Conservation (phyloP, 2,797 vertebrate genomes). For the Distichodus sexfasciatus region DNA sequence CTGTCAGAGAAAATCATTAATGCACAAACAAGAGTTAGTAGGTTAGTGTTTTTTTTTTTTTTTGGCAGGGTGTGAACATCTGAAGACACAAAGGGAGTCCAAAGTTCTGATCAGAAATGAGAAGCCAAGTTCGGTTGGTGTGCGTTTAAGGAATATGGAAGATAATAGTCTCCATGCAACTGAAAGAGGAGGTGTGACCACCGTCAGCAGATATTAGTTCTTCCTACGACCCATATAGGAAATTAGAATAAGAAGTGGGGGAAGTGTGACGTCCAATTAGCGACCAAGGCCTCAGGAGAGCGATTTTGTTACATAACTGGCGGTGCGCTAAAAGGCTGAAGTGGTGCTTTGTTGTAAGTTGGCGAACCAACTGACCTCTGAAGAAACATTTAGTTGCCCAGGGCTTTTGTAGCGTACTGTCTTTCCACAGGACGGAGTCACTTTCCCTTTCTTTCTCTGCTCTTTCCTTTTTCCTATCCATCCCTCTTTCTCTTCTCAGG, state of each 20-base stretch:
- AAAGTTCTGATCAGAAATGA: too few species aligned
- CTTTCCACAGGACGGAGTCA: constrained; percentile 30
- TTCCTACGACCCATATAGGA: constrained; percentile 26
- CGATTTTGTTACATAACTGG: constrained; percentile 28
- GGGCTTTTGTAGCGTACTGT: too few species aligned
- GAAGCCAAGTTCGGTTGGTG: too few species aligned
- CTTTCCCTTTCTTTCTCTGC: constrained; percentile 1
- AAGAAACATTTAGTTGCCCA: too few species aligned
- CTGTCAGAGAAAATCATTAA: too few species aligned
- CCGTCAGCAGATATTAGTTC: constrained; percentile 40
- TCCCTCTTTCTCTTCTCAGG: constrained; percentile 45
- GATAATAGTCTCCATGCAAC: constrained; percentile 43
- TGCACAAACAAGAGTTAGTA: too few species aligned
- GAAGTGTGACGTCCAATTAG: constrained; percentile 38
- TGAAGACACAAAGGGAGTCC: too few species aligned
- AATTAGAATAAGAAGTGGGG: constrained; percentile 38
- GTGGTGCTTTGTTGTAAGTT: too few species aligned
- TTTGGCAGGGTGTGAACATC: too few species aligned
- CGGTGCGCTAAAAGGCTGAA: not conserved
- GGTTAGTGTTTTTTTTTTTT: too few species aligned
- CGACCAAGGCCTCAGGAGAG: constrained; percentile 34
- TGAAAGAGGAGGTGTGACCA: constrained; percentile 6
- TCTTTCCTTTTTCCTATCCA: constrained; percentile 13
- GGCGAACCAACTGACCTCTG: too few species aligned
- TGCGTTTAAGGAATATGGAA: constrained; percentile 38